Evolutionary conservation across 2,888 invertebrate genomes (phyloP), one percentile per base, ranked within the genome.

Genomic region (Gymnosoma rotundatum): DNA sequence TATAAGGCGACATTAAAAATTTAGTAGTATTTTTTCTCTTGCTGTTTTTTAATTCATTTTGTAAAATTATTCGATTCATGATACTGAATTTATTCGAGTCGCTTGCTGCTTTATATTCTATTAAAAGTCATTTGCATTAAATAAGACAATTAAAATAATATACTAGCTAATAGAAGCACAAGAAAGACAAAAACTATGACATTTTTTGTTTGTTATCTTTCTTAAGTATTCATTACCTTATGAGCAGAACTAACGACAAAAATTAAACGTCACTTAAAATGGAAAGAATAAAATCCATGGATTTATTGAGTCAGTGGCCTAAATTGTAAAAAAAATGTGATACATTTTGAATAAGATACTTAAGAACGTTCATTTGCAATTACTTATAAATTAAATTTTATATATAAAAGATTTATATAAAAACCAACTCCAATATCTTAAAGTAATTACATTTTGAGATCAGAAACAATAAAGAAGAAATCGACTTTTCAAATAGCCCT

Each of bases 161-260:
- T n/a, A n/a, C 20, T 10, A 69, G 42, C 42, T 42, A 12, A 12
- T 42, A 54, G 12, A n/a, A 14, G 14, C 21, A 54, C 12, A 12
- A 1, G 12, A 42, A 42, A 12, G 1, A 42, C 12, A 42, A 12
- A 42, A 42, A 42, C 7, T 1, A 38, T 2, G 2, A 42, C 1
- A 60, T 48, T 21, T 16, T 58, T 42, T 54, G 61, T 75, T 78
- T 80, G 60, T 67, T 79, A 67, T 60, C 79, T 83, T 61, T 50
- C n/a, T 79, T 79, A 83, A 67, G 60, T 72, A 83, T 83, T 83
- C 76, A 80, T 73, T 76, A 83, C 83, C 70, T 80, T 72, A 73
- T 63, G 72, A 73, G 79, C 80, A 56, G 61, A 83, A 80, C 83
- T 73, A 78, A 80, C 73, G 63, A 50, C 73, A 67, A 61, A 76